These are phyloP conservation scores for Condylura cristata DNA, from an alignment of 2,113 vertebrate species.

Conservation along the genomic window DNA sequence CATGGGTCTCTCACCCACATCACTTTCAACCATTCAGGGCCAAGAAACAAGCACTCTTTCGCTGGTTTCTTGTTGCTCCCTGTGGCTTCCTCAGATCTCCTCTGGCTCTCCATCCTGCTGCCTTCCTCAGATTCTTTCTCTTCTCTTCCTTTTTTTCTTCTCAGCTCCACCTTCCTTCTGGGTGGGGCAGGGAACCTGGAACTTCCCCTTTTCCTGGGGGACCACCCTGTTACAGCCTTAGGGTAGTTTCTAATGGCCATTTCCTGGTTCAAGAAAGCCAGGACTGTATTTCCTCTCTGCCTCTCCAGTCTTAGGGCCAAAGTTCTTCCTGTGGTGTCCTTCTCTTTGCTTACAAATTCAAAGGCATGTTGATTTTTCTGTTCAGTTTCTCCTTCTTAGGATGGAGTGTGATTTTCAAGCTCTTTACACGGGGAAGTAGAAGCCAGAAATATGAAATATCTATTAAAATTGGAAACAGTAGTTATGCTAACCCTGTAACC, in stretches of 20 bases:
- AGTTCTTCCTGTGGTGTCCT: not conserved
- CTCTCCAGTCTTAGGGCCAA: not conserved
- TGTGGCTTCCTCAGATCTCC: no score
- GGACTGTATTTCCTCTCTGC: not conserved
- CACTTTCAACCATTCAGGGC: no score
- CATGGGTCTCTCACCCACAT: no score
- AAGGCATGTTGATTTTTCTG: not conserved
- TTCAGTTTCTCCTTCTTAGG: not conserved
- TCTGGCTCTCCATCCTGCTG: no score
- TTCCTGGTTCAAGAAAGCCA: not conserved
- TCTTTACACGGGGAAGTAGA: not conserved
- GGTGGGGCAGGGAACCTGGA: no score
- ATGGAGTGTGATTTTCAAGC: not conserved
- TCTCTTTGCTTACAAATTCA: not conserved
- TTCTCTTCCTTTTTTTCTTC: no score
- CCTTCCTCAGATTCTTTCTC: no score
- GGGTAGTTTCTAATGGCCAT: not conserved
- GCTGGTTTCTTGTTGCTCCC: no score
- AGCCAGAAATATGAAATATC: not conserved
- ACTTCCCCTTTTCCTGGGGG: no score
- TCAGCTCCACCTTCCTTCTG: no score
- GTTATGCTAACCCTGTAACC: not conserved
- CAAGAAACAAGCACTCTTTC: no score
- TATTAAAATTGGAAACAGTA: not conserved
- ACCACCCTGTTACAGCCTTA: no score